Evolutionary conservation across 2,888 invertebrate species (phyloP), one percentile per base, ranked within the genome.

Genomic region (Congeria kusceri): DNA sequence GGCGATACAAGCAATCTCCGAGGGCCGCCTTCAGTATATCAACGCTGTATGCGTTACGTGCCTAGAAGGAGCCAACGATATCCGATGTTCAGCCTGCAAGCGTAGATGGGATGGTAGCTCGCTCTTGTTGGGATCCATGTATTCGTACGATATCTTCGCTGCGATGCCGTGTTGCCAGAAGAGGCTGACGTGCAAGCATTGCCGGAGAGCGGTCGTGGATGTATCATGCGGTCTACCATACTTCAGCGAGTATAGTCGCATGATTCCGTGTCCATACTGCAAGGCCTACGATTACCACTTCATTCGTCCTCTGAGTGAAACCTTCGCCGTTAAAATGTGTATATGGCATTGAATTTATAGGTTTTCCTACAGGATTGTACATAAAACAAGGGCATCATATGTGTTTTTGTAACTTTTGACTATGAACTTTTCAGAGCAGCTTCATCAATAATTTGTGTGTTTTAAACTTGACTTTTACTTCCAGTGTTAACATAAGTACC

Each of bases 141-240:
- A 99, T 95, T 97, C 98, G 78, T 99, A 98, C 93, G 99, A 99
- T 94, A 97, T 99, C 89, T 98, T 99, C 94, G 99, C 99, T 93
- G 98, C 98, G 80, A 97, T 97, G 94, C 98, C 98, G 23, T 99
- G 99, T 94, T 99, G 99, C 94, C 95, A 96, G 92, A 97, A 98
- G 92, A 95, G 98, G 89, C 95, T 98, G 67, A 96, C 98, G 96
- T 99, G 99, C 95, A 98, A 97, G 95, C 96, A 96, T 93, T 99
- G 99, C 95, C 96, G 95, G 94, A 96, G 97, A 94, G 96, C 97
- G 58, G 95, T 98, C 81, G 95, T 98, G 89, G 96, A 97, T 94
- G 97, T 97, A 96, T 92, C 97, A 97, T 94, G 81, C 27, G 89
- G 96, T 96, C 92, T 98, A 88, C 97, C 97, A 94, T 97, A 96